Base-by-base conservation (phyloP, 2,797 vertebrate species). In the Cyclopterus lumpus region DNA sequence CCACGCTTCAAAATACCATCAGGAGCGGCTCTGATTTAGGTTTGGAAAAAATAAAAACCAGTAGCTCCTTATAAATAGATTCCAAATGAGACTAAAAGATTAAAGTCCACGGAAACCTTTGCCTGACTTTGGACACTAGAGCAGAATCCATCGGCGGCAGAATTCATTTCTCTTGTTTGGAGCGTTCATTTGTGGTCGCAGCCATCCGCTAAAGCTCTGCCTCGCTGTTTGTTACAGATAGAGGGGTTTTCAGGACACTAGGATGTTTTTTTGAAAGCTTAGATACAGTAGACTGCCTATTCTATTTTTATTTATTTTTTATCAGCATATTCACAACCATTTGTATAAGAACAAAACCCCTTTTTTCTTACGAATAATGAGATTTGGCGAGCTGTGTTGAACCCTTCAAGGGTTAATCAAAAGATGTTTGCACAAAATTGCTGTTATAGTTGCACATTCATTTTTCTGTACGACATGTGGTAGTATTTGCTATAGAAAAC, bases 1-100 rank as follows among this genome's bases (percentile, higher is more conserved):
- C 55, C 61, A 30, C 81, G 77, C 81, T n/a, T 73, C 46, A 85
- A 83, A 88, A 87, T 30, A 70, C 40, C 61, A 26, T 44, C 59
- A 77, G 42, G 46, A 72, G 62, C 65, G 66, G 73, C 68, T 82
- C 54, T 7, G 61, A 59, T 77, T 24, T 76, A 30, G 75, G 75
- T 20, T 75, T 32, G 74, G 22, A 48, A 63, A 75, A 72, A 60
- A 55, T 40, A 32, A 8, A 71, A 60, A 77, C 22, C 22, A 22
- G 60, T 18, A 44, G 84, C 58, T 72, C 26, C 46, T 38, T 54
- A 83, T 78, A 75, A 84, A 80, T 61, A 84, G 74, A 87, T 85
- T 83, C 76, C 9, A 77, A 67, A 82, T 86, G 72, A 77, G 74
- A 79, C 74, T 26, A 28, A 5, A 65, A 78, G 84, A 87, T 86